Evolutionary conservation across 1,140 invertebrate genomes (phyloP), one percentile per base, ranked within the genome.

Genomic region (Dreissena rostriformis): DNA sequence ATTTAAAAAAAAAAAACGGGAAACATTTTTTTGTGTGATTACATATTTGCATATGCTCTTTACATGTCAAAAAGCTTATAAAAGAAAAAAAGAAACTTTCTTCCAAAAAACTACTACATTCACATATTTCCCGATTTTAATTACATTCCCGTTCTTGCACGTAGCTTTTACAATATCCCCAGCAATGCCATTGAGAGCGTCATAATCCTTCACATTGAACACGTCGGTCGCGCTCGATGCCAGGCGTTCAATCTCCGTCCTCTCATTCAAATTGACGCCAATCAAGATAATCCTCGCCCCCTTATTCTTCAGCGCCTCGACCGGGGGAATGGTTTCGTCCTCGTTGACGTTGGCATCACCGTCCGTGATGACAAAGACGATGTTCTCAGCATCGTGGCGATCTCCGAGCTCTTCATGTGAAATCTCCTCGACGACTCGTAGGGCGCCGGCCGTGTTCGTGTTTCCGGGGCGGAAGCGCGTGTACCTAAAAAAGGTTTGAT

Each of bases 381-480:
- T 82, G 68, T 93, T 89, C 2, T 90, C 84, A 0, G 90, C n/a
- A 15, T 86, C 82, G 17, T 66, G 49, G 17, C 92, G 77, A 22
- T 90, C 88, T 14, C 92, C 92, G 22, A 85, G 85, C 10, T 57
- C 81, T 24, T 73, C 74, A 26, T 78, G 57, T 26, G 86, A 83
- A 55, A 89, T 70, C 72, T 91, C 80, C 12, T 55, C 26, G 39
- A 88, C 89, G 39, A 86, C 76, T 52, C 87, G 63, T 53, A 91
- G 39, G 17, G 89, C 90, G 24, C 86, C 85, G 53, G 91, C 91
- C 0, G 90, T 92, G 87, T 92, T 92, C 14, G 92, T 92, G n/a
- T 87, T 88, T 1, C 91, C 91, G 10, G 91, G 84, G 5, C 71
- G 88, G 72, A 91, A 92, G 12, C 86, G 74, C 4, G 89, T 87